Evolutionary conservation across 1,140 invertebrate genomes (phyloP), one percentile per base, ranked within the genome.

Genomic region (Pseudomyrmex gracilis): DNA sequence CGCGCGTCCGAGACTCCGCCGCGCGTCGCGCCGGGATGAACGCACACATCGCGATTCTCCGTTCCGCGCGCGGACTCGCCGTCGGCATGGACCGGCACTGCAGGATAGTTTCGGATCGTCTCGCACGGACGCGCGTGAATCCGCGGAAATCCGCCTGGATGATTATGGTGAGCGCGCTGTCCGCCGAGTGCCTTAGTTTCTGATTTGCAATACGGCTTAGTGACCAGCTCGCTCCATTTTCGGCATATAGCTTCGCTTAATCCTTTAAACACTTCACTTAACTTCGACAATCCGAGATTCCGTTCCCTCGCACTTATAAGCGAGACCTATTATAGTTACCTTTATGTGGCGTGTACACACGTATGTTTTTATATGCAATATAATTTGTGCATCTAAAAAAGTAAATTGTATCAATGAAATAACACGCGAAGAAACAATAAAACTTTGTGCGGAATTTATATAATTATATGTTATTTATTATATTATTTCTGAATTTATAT

Each of bases 181-280:
- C 1, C 2, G 15, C 2, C 3, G 10, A 13, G 22, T 15, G 43
- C 34, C 20, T 70, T 71, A 71, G 66, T 47, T 60, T 80, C 76
- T 70, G 45, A 80, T 70, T 71, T 55, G 43, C 66, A n/a, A 70
- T 58, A 80, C 8, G 53, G 20, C 20, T 70, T 68, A 20, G 9
- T 67, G 43, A 51, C 17, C 61, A 13, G 2, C 34, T 34, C 34
- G 15, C 60, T 51, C 15, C 47, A 64, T 64, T 53, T 64, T 64
- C 45, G 53, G 10, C 20, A 58, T 20, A 12, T 70, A 15, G 34
- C 34, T 24, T 20, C 10, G n/a, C 2, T 70, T 80, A 70, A 70
- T 71, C 43, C 43, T 70, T 80, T 34, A 24, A 71, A 17, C 64
- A 57, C 13, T 45, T 68, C 43, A 24, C 67, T 70, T 78, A 68